These are phyloP conservation scores for Sparidentex hasta DNA, from an alignment of 2,797 vertebrate genomes.

Conservation along the genomic window DNA sequence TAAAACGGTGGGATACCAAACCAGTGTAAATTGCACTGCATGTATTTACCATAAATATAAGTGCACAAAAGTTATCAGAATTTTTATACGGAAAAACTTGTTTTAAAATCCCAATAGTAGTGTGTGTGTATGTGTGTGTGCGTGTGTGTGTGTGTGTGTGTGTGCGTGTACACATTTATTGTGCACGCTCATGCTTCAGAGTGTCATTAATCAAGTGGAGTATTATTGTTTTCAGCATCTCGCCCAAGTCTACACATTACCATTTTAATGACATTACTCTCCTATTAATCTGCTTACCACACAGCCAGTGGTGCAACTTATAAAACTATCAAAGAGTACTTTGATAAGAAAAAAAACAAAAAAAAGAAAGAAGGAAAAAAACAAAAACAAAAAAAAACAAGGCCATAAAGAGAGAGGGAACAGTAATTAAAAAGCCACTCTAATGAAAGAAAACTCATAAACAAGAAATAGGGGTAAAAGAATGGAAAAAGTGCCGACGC, in stretches of 20 bases:
- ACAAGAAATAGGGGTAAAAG: constrained; percentile 73
- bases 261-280: constrained; percentile 86
- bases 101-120: constrained; percentile 20
- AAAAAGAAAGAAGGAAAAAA: constrained; percentile 13
- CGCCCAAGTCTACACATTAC: constrained; percentile 82
- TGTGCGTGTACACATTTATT: constrained; percentile 31
- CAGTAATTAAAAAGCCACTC: constrained; percentile 82
- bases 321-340: constrained; percentile 83
- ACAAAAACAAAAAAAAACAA: constrained; percentile 53
- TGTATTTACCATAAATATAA: constrained; percentile 14
- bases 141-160: constrained; percentile 3
- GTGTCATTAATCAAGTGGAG: constrained; percentile 84
- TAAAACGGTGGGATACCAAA: constrained; percentile 1
- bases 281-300: constrained; percentile 85
- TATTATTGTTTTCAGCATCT: constrained; percentile 85
- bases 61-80: not conserved
- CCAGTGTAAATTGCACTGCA: not conserved
- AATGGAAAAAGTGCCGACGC: constrained; percentile 76
- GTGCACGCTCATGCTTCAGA: constrained; percentile 62
- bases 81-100: constrained; percentile 2
- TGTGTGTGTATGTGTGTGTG: constrained; percentile 10
- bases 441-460: constrained; percentile 84
- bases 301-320: constrained; percentile 81
- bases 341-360: constrained; percentile 56
- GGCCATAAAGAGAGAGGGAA: constrained; percentile 74